These are phyloP conservation scores for Allygus modestus DNA, from an alignment of 2,888 invertebrate species.

Conservation along the genomic window DNA sequence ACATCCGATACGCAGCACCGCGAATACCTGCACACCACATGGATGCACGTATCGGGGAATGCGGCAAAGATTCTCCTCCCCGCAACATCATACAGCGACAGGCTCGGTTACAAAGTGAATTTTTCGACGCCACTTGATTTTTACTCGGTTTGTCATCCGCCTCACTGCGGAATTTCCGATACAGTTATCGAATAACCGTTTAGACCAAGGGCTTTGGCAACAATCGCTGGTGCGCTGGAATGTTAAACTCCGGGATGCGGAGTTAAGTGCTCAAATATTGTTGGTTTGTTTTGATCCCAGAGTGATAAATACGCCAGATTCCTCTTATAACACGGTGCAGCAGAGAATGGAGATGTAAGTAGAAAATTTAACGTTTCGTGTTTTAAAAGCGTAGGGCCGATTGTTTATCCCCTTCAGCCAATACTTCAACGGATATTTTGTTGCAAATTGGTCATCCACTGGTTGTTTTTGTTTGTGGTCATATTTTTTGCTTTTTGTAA, in stretches of 20 bases:
- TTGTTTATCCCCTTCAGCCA: no score
- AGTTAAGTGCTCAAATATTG: slow-evolving; percentile 7
- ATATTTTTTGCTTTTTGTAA: no score
- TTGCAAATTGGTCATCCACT: no score
- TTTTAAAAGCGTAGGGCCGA: no score
- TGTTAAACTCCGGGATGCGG: no score
- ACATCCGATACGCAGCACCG: not conserved
- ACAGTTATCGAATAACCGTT: slow-evolving; percentile 21
- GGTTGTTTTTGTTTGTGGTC: no score
- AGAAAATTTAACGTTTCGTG: no score
- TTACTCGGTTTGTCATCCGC: slow-evolving; percentile 31
- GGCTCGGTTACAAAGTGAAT: slow-evolving; percentile 50
- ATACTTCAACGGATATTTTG: no score
- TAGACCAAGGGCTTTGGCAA: not conserved
- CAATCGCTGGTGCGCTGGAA: slow-evolving; percentile 5
- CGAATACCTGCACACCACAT: not conserved
- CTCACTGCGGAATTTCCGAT: slow-evolving; percentile 42
- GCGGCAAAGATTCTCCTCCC: slow-evolving; percentile 21
- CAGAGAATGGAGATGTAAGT: no score
- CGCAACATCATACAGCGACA: slow-evolving; percentile 8
- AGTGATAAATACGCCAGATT: not conserved
- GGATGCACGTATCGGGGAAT: not conserved
- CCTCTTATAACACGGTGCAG: not conserved
- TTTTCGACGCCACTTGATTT: slow-evolving; percentile 56
- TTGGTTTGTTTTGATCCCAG: not conserved